Percentiles rank a stretch among this genome's conserved stretches.
Evolutionary conservation across 1,140 invertebrate genomes (phyloP).

Genomic region (Rhopalosiphum padi): DNA sequence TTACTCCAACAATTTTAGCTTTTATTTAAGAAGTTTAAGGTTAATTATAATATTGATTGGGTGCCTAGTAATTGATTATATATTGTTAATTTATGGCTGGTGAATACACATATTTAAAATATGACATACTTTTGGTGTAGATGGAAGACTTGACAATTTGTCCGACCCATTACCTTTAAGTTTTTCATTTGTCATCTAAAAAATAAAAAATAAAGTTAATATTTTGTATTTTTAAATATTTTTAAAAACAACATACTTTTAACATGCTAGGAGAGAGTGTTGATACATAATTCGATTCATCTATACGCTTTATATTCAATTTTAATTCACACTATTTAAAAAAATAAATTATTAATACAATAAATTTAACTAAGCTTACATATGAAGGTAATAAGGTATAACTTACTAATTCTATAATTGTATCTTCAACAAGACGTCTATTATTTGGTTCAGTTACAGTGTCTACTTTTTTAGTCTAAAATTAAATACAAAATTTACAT

Average conservation of each 20-base stretch:
- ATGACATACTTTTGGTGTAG: background rate
- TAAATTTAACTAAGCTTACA: background rate
- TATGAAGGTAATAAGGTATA: background rate
- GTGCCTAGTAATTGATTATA: too few species aligned
- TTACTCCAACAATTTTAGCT: too few species aligned
- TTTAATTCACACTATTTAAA: background rate
- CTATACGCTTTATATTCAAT: background rate
- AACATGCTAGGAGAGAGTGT: background rate
- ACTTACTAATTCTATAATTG: background rate
- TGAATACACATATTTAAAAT: background rate
- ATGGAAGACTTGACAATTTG: background rate
- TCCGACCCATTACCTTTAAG: background rate
- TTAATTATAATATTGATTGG: too few species aligned
- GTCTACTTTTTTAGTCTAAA: background rate
- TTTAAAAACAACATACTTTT: background rate
- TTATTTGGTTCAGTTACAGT: too few species aligned
- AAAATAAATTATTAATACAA: background rate
- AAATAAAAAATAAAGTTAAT: background rate
- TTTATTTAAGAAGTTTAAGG: too few species aligned
- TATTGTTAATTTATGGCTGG: too few species aligned
- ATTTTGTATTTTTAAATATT: background rate
- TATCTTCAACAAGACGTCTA: too few species aligned
- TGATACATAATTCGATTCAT: background rate
- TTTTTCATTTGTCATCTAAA: background rate
- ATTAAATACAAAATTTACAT: background rate